Conservation (phyloP, 1,140 invertebrate species). For the Drosophila erecta region DNA sequence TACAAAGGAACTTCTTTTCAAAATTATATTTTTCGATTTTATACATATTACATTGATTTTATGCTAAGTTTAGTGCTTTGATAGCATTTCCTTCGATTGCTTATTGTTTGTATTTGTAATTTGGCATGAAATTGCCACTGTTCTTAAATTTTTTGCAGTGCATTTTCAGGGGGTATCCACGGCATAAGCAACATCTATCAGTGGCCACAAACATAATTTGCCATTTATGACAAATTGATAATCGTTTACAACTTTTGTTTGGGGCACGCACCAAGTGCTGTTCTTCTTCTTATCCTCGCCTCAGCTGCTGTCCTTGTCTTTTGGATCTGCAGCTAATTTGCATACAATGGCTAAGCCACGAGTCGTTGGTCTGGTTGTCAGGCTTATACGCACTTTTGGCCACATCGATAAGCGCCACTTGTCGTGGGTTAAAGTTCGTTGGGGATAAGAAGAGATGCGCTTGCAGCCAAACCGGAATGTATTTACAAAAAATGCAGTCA, state of each 20-base stretch:
- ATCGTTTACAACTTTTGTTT: slow-evolving; percentile 72
- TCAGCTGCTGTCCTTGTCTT: background rate
- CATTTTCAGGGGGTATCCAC: background rate
- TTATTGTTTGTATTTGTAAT: background rate
- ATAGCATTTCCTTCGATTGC: too few relatives aligned
- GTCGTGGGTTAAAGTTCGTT: slow-evolving; percentile 37
- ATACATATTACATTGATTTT: too few relatives aligned
- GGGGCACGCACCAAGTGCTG: slow-evolving; percentile 69
- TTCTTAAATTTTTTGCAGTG: background rate
- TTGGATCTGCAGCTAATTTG: slow-evolving; percentile 49
- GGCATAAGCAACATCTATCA: slow-evolving; percentile 63
- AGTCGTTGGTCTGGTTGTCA: slow-evolving; percentile 19
- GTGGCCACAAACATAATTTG: slow-evolving; percentile 52
- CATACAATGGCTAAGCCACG: slow-evolving; percentile 62
- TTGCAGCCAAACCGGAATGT: background rate
- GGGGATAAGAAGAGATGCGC: background rate
- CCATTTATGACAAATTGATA: slow-evolving; percentile 84
- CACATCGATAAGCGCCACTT: slow-evolving; percentile 61
- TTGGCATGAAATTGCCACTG: background rate
- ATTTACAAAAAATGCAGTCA: background rate
- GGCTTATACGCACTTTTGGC: slow-evolving; percentile 41
- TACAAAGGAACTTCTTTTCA: too few relatives aligned
- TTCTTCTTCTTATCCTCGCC: background rate
- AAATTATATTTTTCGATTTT: too few relatives aligned
- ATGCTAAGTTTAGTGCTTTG: too few relatives aligned